Evolutionary conservation across 2,888 invertebrate genomes (phyloP), one percentile per base, ranked within the genome.

Genomic region (Halictus quadricinctus): DNA sequence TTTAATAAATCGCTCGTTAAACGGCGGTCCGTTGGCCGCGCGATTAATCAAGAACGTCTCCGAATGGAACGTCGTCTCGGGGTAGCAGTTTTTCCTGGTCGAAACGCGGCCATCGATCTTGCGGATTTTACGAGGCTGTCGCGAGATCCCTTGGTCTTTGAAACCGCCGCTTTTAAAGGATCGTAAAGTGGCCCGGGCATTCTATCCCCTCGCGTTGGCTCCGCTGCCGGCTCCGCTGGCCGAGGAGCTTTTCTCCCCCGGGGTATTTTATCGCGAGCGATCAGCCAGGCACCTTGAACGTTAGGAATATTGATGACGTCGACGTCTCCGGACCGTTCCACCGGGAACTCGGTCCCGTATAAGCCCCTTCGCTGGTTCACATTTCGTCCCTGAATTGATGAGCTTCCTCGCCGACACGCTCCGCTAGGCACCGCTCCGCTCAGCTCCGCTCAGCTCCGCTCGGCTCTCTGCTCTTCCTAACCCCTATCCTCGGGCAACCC

Each of bases 261-360:
- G 80, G 79, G 81, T 76, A 82, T 86, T 88, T 84, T 76, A 79
- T 86, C 83, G 75, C 54, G 70, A 50, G 70, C 81, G 85, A 81
- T 82, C 84, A 54, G 72, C 48, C 29, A 64, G 74, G 73, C 54
- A 80, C 77, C 81, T 74, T 76, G 83, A 46, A 72, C 75, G 70
- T 69, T 80, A 74, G 58, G 88, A 88, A 88, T 88, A 88, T 86
- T 72, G 86, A 88, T 80, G 81, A 84, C 84, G 72, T 80, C 70
- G 79, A 75, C 75, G 80, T 69, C 74, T 78, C 43, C 25, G 41
- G 75, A 72, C 48, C 75, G 75, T 79, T 72, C 46, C 75, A 25
- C 50, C 29, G 60, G 69, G 81, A 80, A 82, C 58, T 50, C 64
- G 29, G 29, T 43, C 66, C 41, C 25, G 58, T 79, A 80, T 76